A percentile compares a stretch with the other conserved stretches of the same genome.
phyloP scores from a whole-genome alignment of 2,113 vertebrate species.

The Scatophagus argus region DNA sequence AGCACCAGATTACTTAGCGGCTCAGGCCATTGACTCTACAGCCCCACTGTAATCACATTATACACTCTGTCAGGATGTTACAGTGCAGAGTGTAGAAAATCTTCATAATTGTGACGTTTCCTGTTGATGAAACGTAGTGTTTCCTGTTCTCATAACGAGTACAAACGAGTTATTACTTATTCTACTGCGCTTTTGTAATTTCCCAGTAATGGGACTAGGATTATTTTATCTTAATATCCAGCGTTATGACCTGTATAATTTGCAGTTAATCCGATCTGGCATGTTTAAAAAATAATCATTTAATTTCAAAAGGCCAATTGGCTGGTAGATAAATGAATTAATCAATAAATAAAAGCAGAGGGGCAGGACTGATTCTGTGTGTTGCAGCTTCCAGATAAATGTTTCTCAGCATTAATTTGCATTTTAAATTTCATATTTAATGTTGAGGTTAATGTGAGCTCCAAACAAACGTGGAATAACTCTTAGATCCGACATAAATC shows the following conservation, averaged over 20 bases:
- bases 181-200: too few relatives aligned
- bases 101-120: neutral
- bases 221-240: too few relatives aligned
- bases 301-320: too few relatives aligned
- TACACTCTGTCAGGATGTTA: neutral
- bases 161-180: too few relatives aligned
- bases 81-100: neutral
- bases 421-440: neutral
- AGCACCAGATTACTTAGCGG: conserved; percentile 35
- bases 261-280: neutral
- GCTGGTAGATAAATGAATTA: too few relatives aligned
- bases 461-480: neutral
- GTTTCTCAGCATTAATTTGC: neutral
- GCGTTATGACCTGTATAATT: neutral
- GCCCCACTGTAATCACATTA: conserved; percentile 22
- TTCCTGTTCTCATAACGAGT: neutral
- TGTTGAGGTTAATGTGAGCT: neutral
- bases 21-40: conserved; percentile 58
- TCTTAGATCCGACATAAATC: neutral
- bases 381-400: neutral
- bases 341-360: too few relatives aligned
- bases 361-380: too few relatives aligned
- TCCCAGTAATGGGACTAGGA: too few relatives aligned
- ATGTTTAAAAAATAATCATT: neutral
- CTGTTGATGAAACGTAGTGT: neutral